phyloP scores from a whole-genome alignment of 30 jellyfish, hydroid and myxozoan species.

The Hydractinia echinata region DNA sequence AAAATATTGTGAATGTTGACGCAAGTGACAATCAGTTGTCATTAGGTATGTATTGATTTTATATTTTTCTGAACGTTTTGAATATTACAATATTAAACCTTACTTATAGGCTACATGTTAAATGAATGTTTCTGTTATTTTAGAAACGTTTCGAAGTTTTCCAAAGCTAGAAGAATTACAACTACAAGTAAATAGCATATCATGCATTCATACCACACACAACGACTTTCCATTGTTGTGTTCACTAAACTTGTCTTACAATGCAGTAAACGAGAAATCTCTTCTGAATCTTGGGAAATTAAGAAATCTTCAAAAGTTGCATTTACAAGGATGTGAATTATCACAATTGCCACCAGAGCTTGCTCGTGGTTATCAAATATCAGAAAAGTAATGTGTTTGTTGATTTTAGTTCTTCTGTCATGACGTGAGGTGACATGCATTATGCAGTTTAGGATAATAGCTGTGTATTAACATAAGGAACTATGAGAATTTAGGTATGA shows the following conservation, averaged over 20 bases:
- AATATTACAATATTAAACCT: neutral
- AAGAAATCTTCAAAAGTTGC: neutral
- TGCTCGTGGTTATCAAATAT: slow-evolving; percentile 19
- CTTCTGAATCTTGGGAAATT: slow-evolving; percentile 14
- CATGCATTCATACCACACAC: neutral
- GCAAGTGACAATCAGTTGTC: slow-evolving; percentile 42
- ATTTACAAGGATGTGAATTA: slow-evolving; percentile 17
- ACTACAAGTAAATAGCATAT: slow-evolving; percentile 15
- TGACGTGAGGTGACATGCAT: no score
- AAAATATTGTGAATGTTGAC: slow-evolving; percentile 25
- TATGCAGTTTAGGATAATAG: no score
- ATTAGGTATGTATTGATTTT: slow-evolving; percentile 9
- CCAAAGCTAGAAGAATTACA: slow-evolving; percentile 20
- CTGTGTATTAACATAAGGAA: no score
- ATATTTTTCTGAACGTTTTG: neutral
- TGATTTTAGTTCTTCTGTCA: neutral
- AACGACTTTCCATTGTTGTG: neutral
- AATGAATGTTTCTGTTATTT: neutral
- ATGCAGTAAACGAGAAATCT: slow-evolving; percentile 1
- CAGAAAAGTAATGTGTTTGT: neutral
- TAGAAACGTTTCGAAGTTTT: slow-evolving; percentile 21
- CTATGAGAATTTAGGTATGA: no score
- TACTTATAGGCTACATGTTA: neutral
- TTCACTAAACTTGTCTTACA: slow-evolving; percentile 21
- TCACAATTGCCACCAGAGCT: slow-evolving; percentile 12